Percentiles rank a stretch among this genome's conserved stretches.
phyloP scores from a whole-genome alignment of 1,140 invertebrate genomes.

The Nymphalis io region DNA sequence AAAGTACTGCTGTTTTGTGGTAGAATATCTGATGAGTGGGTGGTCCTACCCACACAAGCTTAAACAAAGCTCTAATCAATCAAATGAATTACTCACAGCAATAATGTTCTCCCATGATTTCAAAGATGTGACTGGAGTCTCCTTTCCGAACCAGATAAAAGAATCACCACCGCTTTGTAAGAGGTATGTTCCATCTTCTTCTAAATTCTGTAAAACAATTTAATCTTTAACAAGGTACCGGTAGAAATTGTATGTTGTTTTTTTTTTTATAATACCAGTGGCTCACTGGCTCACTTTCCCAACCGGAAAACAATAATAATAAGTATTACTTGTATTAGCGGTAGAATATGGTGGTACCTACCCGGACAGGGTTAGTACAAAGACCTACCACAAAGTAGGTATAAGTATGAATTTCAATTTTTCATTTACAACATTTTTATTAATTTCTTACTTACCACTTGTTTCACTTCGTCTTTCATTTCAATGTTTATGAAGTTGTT shows the following conservation, averaged over 20 bases:
- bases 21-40: background rate
- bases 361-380: too few species aligned
- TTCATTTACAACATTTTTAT: too few species aligned
- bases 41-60: background rate
- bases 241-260: background rate
- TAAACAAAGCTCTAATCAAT: too few species aligned
- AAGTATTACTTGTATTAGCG: too few species aligned
- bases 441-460: background rate
- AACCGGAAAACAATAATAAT: too few species aligned
- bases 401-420: too few species aligned
- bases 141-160: slow-evolving; percentile 14
- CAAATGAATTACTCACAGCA: background rate
- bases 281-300: too few species aligned
- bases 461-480: background rate
- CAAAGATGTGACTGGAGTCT: background rate
- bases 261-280: too few species aligned
- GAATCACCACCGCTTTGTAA: slow-evolving; percentile 5
- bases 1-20: too few species aligned
- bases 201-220: slow-evolving; percentile 19
- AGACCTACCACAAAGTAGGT: too few species aligned
- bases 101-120: background rate
- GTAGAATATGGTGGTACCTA: too few species aligned
- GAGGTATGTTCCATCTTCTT: slow-evolving; percentile 14
- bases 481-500: background rate
- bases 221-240: background rate